These are phyloP conservation scores for Pelvicachromis taeniatus DNA, from an alignment of 2,113 vertebrate genomes.

Conservation along the genomic window DNA sequence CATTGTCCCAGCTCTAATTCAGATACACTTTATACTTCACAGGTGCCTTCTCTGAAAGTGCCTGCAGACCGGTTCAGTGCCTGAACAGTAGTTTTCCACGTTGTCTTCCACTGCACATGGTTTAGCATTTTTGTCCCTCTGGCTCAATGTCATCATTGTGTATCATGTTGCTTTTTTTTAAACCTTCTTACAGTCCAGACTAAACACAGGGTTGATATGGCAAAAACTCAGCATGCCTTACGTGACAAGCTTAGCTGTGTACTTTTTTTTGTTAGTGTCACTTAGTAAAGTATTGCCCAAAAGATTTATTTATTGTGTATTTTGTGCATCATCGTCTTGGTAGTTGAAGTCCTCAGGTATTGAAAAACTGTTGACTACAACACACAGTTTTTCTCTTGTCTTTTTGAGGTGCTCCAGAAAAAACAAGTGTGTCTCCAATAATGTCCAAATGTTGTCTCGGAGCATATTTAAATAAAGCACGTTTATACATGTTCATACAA, in stretches of 20 bases:
- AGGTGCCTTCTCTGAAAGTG: background rate
- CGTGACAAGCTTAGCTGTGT: too few species aligned
- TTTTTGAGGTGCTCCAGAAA: background rate
- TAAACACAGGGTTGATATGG: background rate
- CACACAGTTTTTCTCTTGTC: background rate
- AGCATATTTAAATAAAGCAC: background rate
- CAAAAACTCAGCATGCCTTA: background rate
- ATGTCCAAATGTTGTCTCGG: background rate
- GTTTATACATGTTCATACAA: background rate
- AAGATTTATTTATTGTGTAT: too few species aligned
- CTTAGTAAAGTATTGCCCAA: too few species aligned
- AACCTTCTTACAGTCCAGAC: background rate
- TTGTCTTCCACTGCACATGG: background rate
- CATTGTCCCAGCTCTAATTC: too few species aligned
- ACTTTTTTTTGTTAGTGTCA: too few species aligned
- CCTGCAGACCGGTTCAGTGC: background rate
- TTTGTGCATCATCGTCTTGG: too few species aligned
- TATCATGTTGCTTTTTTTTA: background rate
- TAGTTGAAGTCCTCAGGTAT: too few species aligned
- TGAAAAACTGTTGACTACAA: background rate
- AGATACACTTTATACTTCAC: background rate
- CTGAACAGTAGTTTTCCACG: background rate
- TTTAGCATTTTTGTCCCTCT: background rate
- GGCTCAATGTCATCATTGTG: background rate
- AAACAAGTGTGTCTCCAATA: background rate